Evolutionary conservation across 2,888 invertebrate species (phyloP).

Genomic region (Stomorhina lunata): DNA sequence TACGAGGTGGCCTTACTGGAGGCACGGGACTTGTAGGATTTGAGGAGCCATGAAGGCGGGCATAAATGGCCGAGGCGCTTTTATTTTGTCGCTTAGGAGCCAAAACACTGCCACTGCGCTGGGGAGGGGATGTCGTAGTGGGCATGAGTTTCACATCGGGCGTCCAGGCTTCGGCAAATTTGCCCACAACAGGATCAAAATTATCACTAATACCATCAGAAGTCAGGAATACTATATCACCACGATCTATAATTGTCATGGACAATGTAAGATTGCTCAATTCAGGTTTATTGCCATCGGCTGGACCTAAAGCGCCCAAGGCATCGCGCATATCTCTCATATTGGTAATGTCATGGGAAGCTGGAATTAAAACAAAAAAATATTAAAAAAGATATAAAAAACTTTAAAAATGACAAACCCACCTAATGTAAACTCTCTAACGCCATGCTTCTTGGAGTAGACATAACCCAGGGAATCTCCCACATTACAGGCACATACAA

Average conservation of each 20-base stretch:
- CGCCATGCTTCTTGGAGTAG: slow-evolving; percentile 87
- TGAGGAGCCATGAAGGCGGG: slow-evolving; percentile 72
- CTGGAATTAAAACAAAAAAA: slow-evolving; percentile 76
- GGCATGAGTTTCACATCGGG: slow-evolving; percentile 74
- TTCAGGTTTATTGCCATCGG: slow-evolving; percentile 91
- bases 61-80: slow-evolving; percentile 78
- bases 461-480: slow-evolving; percentile 95
- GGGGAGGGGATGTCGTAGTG: slow-evolving; percentile 40
- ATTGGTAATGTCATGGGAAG: slow-evolving; percentile 90
- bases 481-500: slow-evolving; percentile 93
- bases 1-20: slow-evolving; percentile 72
- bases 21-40: slow-evolving; percentile 60
- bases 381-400: background rate
- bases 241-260: slow-evolving; percentile 88
- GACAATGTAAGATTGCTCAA: slow-evolving; percentile 92
- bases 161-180: slow-evolving; percentile 85
- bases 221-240: slow-evolving; percentile 92
- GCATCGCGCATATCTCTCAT: slow-evolving; percentile 94
- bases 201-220: slow-evolving; percentile 96
- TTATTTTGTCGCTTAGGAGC: slow-evolving; percentile 78
- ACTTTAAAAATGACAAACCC: slow-evolving; percentile 46
- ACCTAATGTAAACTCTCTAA: slow-evolving; percentile 90
- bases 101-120: slow-evolving; percentile 66
- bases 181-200: slow-evolving; percentile 94
- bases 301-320: slow-evolving; percentile 92